Evolutionary conservation across 2,113 vertebrate genomes (phyloP).

Genomic region (Chrysemys picta): DNA sequence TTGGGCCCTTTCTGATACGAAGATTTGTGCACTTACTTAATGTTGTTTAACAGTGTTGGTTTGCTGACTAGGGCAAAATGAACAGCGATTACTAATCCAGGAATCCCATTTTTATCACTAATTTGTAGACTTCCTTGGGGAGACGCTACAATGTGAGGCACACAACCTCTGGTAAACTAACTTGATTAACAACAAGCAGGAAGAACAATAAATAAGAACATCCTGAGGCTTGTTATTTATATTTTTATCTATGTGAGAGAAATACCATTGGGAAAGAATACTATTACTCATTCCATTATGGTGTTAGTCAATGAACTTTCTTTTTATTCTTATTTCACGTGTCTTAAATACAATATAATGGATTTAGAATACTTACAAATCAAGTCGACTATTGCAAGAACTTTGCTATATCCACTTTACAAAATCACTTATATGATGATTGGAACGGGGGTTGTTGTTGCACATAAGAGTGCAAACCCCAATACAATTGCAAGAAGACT

Average conservation of each 20-base stretch:
- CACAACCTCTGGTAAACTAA: background rate
- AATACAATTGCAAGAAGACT: background rate
- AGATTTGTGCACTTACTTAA: rapidly evolving
- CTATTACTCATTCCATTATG: background rate
- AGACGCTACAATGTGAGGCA: rapidly evolving
- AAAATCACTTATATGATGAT: background rate
- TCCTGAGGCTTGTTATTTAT: rapidly evolving
- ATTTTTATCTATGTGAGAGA: background rate
- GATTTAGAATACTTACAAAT: background rate
- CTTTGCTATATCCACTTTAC: rapidly evolving
- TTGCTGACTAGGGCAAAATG: background rate
- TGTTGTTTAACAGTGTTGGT: background rate
- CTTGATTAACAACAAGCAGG: background rate
- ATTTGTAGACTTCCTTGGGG: background rate
- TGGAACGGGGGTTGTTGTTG: background rate
- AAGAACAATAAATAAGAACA: background rate
- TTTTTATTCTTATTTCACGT: background rate
- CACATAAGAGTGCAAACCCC: background rate
- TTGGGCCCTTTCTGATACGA: rapidly evolving
- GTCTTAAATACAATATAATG: background rate
- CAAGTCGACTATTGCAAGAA: background rate
- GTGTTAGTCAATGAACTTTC: background rate
- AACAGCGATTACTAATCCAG: rapidly evolving
- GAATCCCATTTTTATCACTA: rapidly evolving
- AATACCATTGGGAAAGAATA: background rate